phyloP scores from a whole-genome alignment of 1,140 invertebrate genomes.

The Copidosoma floridanum region DNA sequence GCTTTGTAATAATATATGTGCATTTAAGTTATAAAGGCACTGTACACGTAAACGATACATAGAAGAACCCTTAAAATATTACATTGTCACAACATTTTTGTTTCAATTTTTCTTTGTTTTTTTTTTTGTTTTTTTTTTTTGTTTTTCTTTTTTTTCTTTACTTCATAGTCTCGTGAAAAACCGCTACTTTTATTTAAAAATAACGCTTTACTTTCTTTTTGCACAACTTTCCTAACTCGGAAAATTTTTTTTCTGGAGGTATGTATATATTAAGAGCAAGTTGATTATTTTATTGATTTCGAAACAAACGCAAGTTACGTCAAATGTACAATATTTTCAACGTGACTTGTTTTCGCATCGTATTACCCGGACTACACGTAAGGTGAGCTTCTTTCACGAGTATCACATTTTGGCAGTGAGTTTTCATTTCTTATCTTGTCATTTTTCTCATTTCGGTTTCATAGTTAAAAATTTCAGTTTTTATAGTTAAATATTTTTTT shows the following conservation, averaged over 20 bases:
- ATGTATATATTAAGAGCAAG: no score
- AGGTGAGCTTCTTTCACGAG: constrained; percentile 44
- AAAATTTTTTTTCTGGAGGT: not conserved
- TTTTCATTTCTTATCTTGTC: constrained; percentile 26
- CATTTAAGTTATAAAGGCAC: constrained; percentile 50
- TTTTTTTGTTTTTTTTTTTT: not conserved
- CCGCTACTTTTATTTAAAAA: not conserved
- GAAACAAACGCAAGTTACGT: no score
- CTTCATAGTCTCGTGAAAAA: not conserved
- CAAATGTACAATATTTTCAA: no score
- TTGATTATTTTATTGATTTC: no score
- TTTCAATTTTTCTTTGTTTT: no score
- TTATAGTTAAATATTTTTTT: no score
- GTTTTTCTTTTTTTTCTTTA: not conserved
- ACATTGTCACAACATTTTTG: no score
- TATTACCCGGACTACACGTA: no score
- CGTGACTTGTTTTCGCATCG: no score
- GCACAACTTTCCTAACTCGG: not conserved
- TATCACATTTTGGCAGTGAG: constrained; percentile 57
- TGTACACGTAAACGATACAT: constrained; percentile 48
- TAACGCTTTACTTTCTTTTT: constrained; percentile 1
- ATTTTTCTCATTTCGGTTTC: not conserved
- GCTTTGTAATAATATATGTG: constrained; percentile 5
- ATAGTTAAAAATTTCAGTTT: no score
- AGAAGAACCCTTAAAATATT: constrained; percentile 42